These are phyloP conservation scores for Aphelinus atriplicis DNA, from an alignment of 1,140 invertebrate genomes.

Conservation along the genomic window DNA sequence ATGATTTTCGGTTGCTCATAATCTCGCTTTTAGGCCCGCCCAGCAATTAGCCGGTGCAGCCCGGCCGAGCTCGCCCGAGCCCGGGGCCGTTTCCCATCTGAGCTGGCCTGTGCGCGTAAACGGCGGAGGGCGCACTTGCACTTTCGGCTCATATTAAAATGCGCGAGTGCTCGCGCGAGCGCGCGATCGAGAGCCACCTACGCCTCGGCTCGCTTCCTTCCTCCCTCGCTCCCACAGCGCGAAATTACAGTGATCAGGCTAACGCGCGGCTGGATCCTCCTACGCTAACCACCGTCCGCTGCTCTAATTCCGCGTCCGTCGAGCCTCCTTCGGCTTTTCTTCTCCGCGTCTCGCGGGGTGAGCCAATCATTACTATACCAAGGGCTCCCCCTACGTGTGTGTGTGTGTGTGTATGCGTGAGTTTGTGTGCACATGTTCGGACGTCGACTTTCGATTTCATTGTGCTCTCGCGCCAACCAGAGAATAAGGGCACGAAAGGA, in stretches of 20 bases:
- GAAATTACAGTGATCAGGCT: slow-evolving; percentile 58
- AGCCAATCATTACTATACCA: slow-evolving; percentile 2
- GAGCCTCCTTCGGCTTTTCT: background rate
- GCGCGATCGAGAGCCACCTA: slow-evolving; percentile 13
- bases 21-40: slow-evolving; percentile 47
- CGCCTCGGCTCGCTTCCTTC: slow-evolving; percentile 8
- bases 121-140: background rate
- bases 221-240: background rate
- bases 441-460: slow-evolving; percentile 33
- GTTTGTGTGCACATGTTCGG: background rate
- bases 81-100: slow-evolving; percentile 56
- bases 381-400: too few relatives aligned
- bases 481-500: slow-evolving; percentile 21
- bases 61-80: slow-evolving; percentile 36
- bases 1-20: slow-evolving; percentile 60
- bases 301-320: background rate
- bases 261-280: slow-evolving; percentile 45
- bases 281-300: slow-evolving; percentile 53
- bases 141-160: slow-evolving; percentile 28
- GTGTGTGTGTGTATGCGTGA: background rate
- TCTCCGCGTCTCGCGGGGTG: background rate
- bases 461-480: background rate
- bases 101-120: background rate
- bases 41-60: slow-evolving; percentile 55
- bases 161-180: background rate